Evolutionary conservation across 1,140 invertebrate genomes (phyloP).

Genomic region (Drosophila equinoxialis): DNA sequence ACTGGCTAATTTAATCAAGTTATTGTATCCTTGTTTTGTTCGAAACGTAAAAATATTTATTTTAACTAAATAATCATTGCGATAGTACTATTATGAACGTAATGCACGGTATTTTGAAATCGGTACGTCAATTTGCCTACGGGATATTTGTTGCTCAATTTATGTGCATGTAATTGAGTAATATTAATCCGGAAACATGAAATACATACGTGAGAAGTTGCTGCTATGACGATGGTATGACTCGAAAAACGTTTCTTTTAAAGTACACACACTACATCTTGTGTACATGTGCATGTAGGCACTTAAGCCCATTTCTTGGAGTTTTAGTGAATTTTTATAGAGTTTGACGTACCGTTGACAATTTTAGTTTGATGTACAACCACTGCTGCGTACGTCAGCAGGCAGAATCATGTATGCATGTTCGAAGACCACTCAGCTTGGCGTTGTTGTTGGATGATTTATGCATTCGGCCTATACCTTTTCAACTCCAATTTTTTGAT

Average conservation of each 20-base stretch:
- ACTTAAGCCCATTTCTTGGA: conserved; percentile 67
- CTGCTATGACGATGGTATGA: conserved; percentile 18
- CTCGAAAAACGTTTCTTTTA: conserved; percentile 42
- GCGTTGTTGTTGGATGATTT: conserved; percentile 64
- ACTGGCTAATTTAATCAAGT: too few relatives aligned
- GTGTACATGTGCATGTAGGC: conserved; percentile 55
- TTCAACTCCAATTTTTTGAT: conserved; percentile 73
- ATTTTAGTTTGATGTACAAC: conserved; percentile 68
- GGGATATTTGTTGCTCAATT: conserved; percentile 18
- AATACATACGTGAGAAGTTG: conserved; percentile 81
- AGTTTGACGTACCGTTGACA: conserved; percentile 79
- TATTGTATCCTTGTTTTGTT: too few relatives aligned
- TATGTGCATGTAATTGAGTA: conserved; percentile 39
- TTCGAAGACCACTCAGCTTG: conserved; percentile 41
- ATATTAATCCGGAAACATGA: conserved; percentile 74
- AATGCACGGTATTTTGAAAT: background rate
- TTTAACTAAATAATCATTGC: too few relatives aligned
- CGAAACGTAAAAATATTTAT: too few relatives aligned
- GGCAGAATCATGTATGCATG: conserved; percentile 37
- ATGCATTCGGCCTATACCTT: conserved; percentile 62
- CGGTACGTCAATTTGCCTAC: background rate
- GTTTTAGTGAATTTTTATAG: conserved; percentile 72
- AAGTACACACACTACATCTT: conserved; percentile 30
- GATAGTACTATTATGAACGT: background rate
- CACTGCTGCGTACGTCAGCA: conserved; percentile 52